Evolutionary conservation across 1,140 invertebrate species (phyloP).

Genomic region (Bombyx mori): DNA sequence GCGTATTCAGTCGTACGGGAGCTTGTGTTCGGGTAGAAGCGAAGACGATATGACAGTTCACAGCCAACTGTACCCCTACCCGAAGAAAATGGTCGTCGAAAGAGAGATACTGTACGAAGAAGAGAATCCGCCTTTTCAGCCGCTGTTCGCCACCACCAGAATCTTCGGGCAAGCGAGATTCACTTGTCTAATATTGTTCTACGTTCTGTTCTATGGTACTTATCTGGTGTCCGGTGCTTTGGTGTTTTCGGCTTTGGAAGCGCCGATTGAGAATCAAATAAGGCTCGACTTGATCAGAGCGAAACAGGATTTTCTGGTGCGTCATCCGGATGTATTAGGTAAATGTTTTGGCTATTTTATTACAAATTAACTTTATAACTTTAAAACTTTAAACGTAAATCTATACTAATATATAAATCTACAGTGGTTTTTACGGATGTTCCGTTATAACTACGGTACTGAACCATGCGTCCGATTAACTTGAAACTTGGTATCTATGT

Average conservation of each 20-base stretch:
- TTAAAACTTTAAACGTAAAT: too few species aligned
- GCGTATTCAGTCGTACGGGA: constrained; percentile 60
- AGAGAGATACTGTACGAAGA: constrained; percentile 56
- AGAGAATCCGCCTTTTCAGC: constrained; percentile 52
- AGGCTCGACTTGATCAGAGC: constrained; percentile 68
- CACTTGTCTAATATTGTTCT: constrained; percentile 66
- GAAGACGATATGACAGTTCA: constrained; percentile 64
- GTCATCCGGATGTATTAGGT: constrained; percentile 73
- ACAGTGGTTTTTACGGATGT: neutral
- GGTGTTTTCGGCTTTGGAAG: constrained; percentile 84
- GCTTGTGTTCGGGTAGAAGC: constrained; percentile 49
- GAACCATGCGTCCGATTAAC: neutral
- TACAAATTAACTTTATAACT: too few species aligned
- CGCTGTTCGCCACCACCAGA: constrained; percentile 39
- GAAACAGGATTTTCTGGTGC: constrained; percentile 72
- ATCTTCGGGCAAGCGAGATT: constrained; percentile 63
- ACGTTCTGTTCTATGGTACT: constrained; percentile 77
- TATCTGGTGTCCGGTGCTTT: constrained; percentile 82
- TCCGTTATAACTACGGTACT: neutral
- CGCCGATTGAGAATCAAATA: constrained; percentile 75
- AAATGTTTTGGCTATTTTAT: constrained; percentile 3
- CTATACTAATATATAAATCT: neutral
- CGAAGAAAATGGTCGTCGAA: constrained; percentile 51
- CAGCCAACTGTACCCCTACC: constrained; percentile 53
- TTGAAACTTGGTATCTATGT: too few species aligned